These are phyloP conservation scores for Leptinotarsa rubiginosa DNA, from an alignment of 2,888 invertebrate genomes.

Conservation along the genomic window DNA sequence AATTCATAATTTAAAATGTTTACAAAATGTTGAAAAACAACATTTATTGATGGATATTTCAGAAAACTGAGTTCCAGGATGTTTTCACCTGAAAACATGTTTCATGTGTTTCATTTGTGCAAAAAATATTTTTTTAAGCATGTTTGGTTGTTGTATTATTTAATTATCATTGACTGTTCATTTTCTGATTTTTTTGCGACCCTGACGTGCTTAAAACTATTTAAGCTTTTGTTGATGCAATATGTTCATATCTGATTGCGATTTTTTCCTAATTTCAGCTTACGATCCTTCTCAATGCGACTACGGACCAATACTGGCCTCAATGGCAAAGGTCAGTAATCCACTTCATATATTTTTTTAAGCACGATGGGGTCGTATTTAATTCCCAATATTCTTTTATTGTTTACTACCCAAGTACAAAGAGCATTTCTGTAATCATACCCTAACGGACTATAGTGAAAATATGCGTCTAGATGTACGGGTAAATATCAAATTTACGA, in stretches of 20 bases:
- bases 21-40: too few species aligned
- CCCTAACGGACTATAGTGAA: too few species aligned
- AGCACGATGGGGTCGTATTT: conserved; percentile 57
- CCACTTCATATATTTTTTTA: conserved; percentile 52
- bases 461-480: too few species aligned
- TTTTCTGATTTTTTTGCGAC: conserved; percentile 42
- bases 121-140: conserved; percentile 49
- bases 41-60: too few species aligned
- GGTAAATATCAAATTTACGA: too few species aligned
- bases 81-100: too few species aligned
- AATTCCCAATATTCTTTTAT: too few species aligned
- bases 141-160: conserved; percentile 50
- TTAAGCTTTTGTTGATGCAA: conserved; percentile 41
- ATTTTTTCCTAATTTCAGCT: conserved; percentile 66
- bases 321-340: conserved; percentile 68
- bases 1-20: too few species aligned
- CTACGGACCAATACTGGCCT: conserved; percentile 68
- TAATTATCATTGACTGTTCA: background rate
- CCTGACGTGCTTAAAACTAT: conserved; percentile 58
- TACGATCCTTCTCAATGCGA: conserved; percentile 67
- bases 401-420: too few species aligned
- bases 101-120: too few species aligned
- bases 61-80: too few species aligned
- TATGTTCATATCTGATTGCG: conserved; percentile 47
- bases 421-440: too few species aligned